Base-by-base conservation (phyloP, 2,113 vertebrate genomes). In the Tyto alba region DNA sequence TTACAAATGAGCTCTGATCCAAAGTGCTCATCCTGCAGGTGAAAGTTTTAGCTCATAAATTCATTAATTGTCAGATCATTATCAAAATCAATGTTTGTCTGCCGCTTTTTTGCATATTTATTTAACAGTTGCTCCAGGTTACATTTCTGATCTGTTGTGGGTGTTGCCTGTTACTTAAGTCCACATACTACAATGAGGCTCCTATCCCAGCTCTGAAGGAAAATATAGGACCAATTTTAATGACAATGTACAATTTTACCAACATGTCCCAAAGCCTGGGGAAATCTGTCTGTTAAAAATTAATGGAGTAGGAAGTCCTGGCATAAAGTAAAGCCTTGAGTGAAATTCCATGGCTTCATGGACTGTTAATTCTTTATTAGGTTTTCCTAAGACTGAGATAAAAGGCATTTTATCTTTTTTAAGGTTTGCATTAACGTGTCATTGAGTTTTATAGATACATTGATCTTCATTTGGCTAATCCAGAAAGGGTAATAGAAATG, bases 281-380 rank as follows among this genome's bases (percentile, higher is more conserved):
- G 93, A 96, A 89, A 62, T 92, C 96, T 96, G 90, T 97, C 97
- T 17, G 89, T 95, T 96, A 85, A 79, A 96, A 98, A 97, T 98
- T 98, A 98, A 98, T 97, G 92, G 88, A 90, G 95, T 98, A 92
- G 93, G 97, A 96, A 97, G 96, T 96, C 95, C 96, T 93, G 94
- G 93, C 86, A 86, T 94, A 89, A 96, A 98, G 97, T 66, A 96
- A 97, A 98, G 84, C 94, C 96, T 97, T 95, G 97, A 98, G 97
- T 98, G 96, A 97, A 95, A 96, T 97, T 96, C 97, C 85, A 52
- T 72, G 88, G 95, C 71, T 97, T 97, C 75, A 93, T 83, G 71
- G 98, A 97, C 97, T 97, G 97, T 98, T 98, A 98, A 98, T 98
- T 98, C 97, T 98, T 98, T 97, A 98, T 98, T 97, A 97, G 97